phyloP scores from a whole-genome alignment of 53 echinoderm and acorn worm genomes.

The Paracentrotus lividus region DNA sequence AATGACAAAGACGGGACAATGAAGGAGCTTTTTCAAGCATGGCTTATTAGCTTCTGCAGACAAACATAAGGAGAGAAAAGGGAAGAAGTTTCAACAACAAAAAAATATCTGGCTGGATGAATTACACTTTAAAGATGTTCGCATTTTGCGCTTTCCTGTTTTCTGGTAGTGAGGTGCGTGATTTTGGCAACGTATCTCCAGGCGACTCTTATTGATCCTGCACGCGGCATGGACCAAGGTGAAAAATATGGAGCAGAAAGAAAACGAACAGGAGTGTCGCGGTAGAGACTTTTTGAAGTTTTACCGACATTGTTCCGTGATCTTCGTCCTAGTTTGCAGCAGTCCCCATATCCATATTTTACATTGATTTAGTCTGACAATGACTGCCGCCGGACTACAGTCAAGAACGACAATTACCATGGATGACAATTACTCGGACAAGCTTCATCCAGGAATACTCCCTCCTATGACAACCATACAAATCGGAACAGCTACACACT shows the following conservation, averaged over 20 bases:
- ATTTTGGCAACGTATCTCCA: conserved; percentile 22
- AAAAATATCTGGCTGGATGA: conserved; percentile 45
- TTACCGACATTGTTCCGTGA: not conserved
- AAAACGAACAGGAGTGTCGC: conserved; percentile 34
- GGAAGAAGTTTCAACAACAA: not conserved
- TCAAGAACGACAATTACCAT: too few relatives aligned
- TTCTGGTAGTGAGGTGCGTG: conserved; percentile 39
- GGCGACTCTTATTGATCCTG: conserved; percentile 17
- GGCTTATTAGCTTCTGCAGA: conserved; percentile 49
- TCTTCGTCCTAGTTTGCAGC: not conserved
- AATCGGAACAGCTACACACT: too few relatives aligned
- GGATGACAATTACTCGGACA: too few relatives aligned
- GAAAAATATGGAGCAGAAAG: not conserved
- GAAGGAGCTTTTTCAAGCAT: conserved; percentile 3
- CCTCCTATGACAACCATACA: too few relatives aligned
- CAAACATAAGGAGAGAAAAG: conserved; percentile 25
- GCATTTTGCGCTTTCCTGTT: conserved; percentile 58
- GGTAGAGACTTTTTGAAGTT: conserved; percentile 47
- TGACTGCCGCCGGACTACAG: too few relatives aligned
- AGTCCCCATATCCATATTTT: too few relatives aligned
- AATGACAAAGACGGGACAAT: conserved; percentile 52
- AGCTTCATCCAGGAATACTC: too few relatives aligned
- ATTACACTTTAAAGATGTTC: conserved; percentile 53
- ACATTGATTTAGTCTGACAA: too few relatives aligned
- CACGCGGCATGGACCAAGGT: conserved; percentile 24